Evolutionary conservation across 2,797 vertebrate species (phyloP).

Genomic region (Taeniopygia guttata): DNA sequence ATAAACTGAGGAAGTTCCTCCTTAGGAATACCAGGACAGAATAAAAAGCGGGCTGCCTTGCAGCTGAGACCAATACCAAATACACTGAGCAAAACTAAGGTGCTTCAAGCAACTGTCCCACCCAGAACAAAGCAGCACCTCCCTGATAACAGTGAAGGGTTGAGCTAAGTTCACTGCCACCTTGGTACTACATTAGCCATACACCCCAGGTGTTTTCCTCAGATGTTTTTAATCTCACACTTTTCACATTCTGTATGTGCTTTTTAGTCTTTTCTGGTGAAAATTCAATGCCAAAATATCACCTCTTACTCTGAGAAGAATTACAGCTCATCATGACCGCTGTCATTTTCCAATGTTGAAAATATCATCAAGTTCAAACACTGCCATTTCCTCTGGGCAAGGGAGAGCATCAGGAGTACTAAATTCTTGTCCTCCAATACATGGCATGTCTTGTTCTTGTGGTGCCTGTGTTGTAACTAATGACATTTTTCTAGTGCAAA

Average conservation of each 20-base stretch:
- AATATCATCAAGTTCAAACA: not conserved
- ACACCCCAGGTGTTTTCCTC: not conserved
- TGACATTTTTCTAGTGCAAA: not conserved
- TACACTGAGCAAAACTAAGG: not conserved
- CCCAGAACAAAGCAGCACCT: not conserved
- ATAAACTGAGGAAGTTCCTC: not conserved
- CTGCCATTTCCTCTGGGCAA: not conserved
- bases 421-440: not conserved
- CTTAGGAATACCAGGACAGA: not conserved
- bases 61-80: not conserved
- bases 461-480: not conserved
- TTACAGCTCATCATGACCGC: not conserved
- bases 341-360: not conserved
- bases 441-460: not conserved
- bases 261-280: not conserved
- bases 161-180: not conserved
- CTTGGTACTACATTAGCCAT: not conserved
- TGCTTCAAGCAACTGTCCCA: not conserved
- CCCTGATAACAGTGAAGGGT: not conserved
- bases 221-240: not conserved
- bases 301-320: not conserved
- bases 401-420: accelerated
- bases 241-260: not conserved
- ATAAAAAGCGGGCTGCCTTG: not conserved
- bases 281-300: not conserved